These are phyloP conservation scores for Aphelenchoides avenae DNA, from an alignment of 1,140 invertebrate species.

Conservation along the genomic window DNA sequence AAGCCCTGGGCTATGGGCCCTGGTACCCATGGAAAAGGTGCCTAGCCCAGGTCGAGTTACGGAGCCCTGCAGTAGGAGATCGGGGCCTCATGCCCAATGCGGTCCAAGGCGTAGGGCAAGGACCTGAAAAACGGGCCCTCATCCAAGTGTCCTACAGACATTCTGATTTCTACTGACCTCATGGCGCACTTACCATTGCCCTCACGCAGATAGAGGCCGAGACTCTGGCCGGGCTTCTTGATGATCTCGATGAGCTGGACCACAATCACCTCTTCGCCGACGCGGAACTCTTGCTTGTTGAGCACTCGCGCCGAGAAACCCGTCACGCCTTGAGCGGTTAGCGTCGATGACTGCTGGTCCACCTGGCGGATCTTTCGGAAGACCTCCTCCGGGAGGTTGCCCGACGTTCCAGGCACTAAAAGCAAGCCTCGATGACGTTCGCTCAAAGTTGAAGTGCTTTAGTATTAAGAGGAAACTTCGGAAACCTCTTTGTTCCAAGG, in stretches of 20 bases:
- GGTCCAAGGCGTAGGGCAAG: too few species aligned
- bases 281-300: slow-evolving; percentile 10
- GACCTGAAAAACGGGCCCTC: too few species aligned
- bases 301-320: slow-evolving; percentile 39
- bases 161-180: neutral
- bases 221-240: slow-evolving; percentile 93
- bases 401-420: too few species aligned
- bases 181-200: slow-evolving; percentile 44
- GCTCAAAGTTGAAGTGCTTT: too few species aligned
- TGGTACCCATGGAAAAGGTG: too few species aligned
- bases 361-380: slow-evolving; percentile 33
- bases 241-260: slow-evolving; percentile 92
- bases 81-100: too few species aligned
- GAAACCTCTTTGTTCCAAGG: too few species aligned
- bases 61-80: too few species aligned
- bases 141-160: slow-evolving; percentile 16
- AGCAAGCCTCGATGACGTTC: too few species aligned
- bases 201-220: slow-evolving; percentile 87
- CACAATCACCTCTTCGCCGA: slow-evolving; percentile 33
- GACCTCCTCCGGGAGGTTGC: slow-evolving; percentile 26
- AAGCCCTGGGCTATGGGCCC: too few species aligned
- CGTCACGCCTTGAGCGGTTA: slow-evolving; percentile 25
- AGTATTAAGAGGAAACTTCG: too few species aligned
- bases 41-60: too few species aligned
- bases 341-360: slow-evolving; percentile 37